A percentile compares a stretch with the other conserved stretches of the same genome.
phyloP scores from a whole-genome alignment of 2,888 invertebrate species.

The Erebia ligea region DNA sequence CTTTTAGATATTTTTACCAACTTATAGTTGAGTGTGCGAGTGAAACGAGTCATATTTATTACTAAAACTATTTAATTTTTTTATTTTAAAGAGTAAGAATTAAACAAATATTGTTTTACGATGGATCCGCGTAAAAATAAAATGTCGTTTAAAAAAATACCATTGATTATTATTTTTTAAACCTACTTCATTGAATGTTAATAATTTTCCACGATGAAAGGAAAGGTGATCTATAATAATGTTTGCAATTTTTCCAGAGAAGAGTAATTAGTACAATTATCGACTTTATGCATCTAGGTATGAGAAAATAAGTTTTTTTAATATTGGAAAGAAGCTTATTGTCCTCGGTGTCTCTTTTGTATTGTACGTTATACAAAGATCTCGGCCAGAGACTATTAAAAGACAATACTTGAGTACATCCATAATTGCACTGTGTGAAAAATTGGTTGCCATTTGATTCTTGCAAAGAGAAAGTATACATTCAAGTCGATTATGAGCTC shows the following conservation, averaged over 20 bases:
- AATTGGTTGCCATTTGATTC: conserved; percentile 20
- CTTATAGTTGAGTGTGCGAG: conserved; percentile 54
- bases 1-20: conserved; percentile 43
- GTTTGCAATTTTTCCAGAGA: conserved; percentile 2
- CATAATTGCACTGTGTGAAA: conserved; percentile 34
- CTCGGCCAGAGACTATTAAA: conserved; percentile 21
- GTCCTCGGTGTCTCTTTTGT: conserved; percentile 34
- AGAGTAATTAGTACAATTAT: background rate
- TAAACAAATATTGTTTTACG: conserved; percentile 54
- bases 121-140: conserved; percentile 61
- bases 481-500: conserved; percentile 7
- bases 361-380: conserved; percentile 22
- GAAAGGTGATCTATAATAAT: background rate
- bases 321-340: background rate
- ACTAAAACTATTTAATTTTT: conserved; percentile 50
- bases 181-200: background rate
- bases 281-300: conserved; percentile 1
- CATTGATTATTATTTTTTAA: conserved; percentile 19
- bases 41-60: conserved; percentile 62
- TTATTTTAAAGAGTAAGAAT: conserved; percentile 44
- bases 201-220: background rate
- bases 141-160: conserved; percentile 23
- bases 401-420: conserved; percentile 29
- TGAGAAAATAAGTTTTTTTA: background rate
- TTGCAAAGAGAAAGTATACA: conserved; percentile 23